phyloP scores from a whole-genome alignment of 2,888 invertebrate species.

The Abrostola tripartita region DNA sequence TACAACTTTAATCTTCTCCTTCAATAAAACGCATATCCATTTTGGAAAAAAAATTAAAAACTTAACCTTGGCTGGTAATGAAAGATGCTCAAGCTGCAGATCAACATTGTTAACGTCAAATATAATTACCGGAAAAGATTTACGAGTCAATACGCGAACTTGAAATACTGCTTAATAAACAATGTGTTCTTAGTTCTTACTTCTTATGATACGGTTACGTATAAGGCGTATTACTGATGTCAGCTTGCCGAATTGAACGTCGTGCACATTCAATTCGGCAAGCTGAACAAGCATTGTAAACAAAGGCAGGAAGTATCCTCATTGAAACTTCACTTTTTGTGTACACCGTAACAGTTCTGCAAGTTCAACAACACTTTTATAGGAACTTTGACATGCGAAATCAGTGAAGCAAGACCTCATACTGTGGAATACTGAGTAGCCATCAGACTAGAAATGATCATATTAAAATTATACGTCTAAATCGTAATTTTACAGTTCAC shows the following conservation, averaged over 20 bases:
- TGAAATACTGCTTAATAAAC: conserved; percentile 40
- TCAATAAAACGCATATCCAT: neutral
- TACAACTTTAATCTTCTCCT: neutral
- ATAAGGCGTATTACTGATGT: conserved; percentile 57
- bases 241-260: conserved; percentile 27
- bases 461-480: conserved; percentile 44
- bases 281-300: conserved; percentile 63
- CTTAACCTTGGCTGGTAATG: neutral
- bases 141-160: conserved; percentile 14
- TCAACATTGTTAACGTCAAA: conserved; percentile 9
- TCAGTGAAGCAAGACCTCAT: conserved; percentile 21
- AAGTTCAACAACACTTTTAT: conserved; percentile 56
- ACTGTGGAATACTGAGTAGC: conserved; percentile 18
- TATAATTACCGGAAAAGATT: conserved; percentile 18
- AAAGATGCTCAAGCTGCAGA: neutral
- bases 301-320: conserved; percentile 72
- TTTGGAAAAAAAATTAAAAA: neutral
- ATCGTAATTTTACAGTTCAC: conserved; percentile 46
- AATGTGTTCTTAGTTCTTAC: too few species aligned
- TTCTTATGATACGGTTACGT: conserved; percentile 45
- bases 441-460: conserved; percentile 19
- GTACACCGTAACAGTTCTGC: conserved; percentile 45
- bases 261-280: conserved; percentile 61
- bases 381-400: conserved; percentile 50
- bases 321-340: conserved; percentile 51